Base-by-base conservation (phyloP, 2,797 vertebrate species). In the Thripadectes ignobilis region DNA sequence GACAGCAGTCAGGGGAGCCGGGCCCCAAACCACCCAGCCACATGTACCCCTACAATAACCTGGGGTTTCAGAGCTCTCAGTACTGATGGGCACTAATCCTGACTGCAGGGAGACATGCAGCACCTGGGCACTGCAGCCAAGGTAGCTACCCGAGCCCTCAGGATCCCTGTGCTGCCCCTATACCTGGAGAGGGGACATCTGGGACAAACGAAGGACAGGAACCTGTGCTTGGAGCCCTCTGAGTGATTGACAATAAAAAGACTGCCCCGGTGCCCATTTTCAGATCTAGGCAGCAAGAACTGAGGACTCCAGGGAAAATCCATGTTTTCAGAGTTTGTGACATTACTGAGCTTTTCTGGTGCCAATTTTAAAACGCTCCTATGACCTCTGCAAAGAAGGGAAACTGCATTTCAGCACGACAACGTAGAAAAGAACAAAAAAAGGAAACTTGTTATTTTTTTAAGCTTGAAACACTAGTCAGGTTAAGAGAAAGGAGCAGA, bases 401-500 rank as follows among this genome's bases (percentile, higher is more conserved):
- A 96, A 94, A 96, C 90, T 92, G 84, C 78, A 91, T 96, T 96
- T 96, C 95, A 94, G 88, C 85, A 91, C 9, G 9, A 95, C 93
- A 95, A 76, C 2, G 46, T 61, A 93, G 85, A 91, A 94, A 92
- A 87, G 92, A 85, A 89, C 85, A 95, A 93, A 92, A 93, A 95
- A 78, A 68, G 79, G 83, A 95, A 94, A 93, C 55, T 76, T 93
- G 74, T 95, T 96, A 88, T 93, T 95, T 95, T 96, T 96, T 96
- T 95, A 95, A 95, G 91, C 84, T 93, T 85, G 94, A 95, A 96
- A 96, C 86, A 91, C 95, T 95, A 96, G 91, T 89, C 95, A 97
- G 94, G 94, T 96, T 96, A 97, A 93, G 81, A 96, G 96, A 96
- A 97, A 96, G 85, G 61, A 95, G 92, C 89, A 96, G 88, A 91